These are phyloP conservation scores for Eupithecia pulchellata DNA, from an alignment of 2,888 invertebrate species.

Conservation along the genomic window DNA sequence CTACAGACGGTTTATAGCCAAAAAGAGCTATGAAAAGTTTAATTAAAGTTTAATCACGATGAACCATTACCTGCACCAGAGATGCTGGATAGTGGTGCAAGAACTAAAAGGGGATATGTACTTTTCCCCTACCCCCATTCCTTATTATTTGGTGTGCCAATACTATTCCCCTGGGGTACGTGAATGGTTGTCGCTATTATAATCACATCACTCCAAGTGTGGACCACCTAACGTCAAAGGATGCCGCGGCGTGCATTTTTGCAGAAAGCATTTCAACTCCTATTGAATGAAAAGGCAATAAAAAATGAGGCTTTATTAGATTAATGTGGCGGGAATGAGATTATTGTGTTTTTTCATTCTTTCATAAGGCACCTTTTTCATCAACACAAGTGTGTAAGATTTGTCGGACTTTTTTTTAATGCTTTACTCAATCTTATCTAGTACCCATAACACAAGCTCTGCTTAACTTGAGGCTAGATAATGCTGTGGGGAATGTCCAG, in stretches of 20 bases:
- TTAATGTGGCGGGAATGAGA: slow-evolving; percentile 42
- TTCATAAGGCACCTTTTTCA: not conserved
- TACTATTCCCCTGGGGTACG: slow-evolving; percentile 49
- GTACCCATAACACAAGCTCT: too few species aligned
- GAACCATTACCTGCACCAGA: slow-evolving; percentile 41
- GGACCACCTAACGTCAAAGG: slow-evolving; percentile 83
- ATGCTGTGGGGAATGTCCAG: too few species aligned
- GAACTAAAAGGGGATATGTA: not conserved
- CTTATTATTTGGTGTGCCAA: slow-evolving; percentile 35
- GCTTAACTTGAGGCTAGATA: too few species aligned
- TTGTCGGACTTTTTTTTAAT: not conserved
- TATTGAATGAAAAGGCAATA: slow-evolving; percentile 63
- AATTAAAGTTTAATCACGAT: slow-evolving; percentile 67
- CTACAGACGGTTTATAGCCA: slow-evolving; percentile 29
- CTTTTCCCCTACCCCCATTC: not conserved
- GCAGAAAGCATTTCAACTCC: slow-evolving; percentile 72
- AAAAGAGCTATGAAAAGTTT: slow-evolving; percentile 67
- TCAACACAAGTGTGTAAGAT: not conserved
- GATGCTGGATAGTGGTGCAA: slow-evolving; percentile 18
- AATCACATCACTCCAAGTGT: slow-evolving; percentile 76
- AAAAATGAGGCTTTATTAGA: slow-evolving; percentile 51
- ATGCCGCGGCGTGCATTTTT: slow-evolving; percentile 77
- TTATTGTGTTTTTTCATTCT: slow-evolving; percentile 25
- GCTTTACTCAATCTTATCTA: not conserved
- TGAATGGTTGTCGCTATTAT: slow-evolving; percentile 80